Percentiles rank a stretch among this genome's conserved stretches.
Conservation (phyloP, 37 sponge, comb jelly and placozoan genomes). For the Lycopodina hypogea region DNA sequence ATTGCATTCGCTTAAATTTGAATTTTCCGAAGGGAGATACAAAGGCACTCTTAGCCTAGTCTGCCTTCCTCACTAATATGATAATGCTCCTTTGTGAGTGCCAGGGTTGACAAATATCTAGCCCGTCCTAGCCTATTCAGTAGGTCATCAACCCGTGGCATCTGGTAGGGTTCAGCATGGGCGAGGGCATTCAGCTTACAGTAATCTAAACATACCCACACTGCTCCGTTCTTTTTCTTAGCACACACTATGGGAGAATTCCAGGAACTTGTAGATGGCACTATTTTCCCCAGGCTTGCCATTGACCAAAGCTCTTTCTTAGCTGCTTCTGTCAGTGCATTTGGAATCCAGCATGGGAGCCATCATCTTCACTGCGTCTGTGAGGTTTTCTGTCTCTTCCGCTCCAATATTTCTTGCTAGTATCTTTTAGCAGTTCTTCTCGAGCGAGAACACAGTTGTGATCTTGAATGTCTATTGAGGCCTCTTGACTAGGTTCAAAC, state of each 20-base stretch:
- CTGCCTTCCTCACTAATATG: not conserved
- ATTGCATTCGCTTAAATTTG: constrained; percentile 12
- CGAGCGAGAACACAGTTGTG: no score
- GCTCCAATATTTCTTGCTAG: no score
- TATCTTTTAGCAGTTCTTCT: no score
- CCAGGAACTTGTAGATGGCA: not conserved
- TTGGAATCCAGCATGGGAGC: no score
- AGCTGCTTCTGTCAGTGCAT: no score
- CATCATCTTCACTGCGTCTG: no score
- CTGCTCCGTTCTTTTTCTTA: not conserved
- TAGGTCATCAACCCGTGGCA: not conserved
- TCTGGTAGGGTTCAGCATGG: not conserved
- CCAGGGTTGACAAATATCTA: not conserved
- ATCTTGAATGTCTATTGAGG: no score
- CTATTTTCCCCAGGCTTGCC: not conserved
- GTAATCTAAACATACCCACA: constrained; percentile 1
- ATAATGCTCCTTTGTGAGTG: not conserved
- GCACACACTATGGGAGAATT: not conserved
- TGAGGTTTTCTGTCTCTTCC: no score
- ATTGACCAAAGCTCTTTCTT: no score
- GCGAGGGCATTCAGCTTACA: not conserved
- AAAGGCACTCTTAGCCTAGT: constrained; percentile 9
- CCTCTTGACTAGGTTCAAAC: no score
- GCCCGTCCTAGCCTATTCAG: not conserved
- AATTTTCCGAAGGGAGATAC: not conserved